A percentile compares a stretch with the other conserved stretches of the same genome.
Evolutionary conservation across 2,797 vertebrate species (phyloP).

Genomic region (Peromyscus melanophrys): DNA sequence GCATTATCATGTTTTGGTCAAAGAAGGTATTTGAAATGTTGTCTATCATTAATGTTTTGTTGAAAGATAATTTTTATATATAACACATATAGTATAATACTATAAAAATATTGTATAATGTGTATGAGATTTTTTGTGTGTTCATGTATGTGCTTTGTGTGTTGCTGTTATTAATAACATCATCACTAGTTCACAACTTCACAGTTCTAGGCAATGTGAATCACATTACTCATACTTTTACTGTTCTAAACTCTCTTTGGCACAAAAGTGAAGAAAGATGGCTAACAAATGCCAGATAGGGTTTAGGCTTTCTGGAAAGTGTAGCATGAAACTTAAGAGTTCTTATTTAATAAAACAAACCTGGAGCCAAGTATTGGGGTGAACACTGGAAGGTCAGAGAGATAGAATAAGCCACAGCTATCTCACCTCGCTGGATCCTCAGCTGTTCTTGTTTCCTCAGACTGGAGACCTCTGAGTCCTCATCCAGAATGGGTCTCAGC

Average conservation of each 20-base stretch:
- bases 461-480: too few species aligned
- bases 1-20: neutral
- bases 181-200: neutral
- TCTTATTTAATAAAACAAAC: too few species aligned
- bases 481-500: too few species aligned
- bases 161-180: neutral
- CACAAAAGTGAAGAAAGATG: neutral
- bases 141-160: neutral
- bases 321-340: too few species aligned
- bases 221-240: too few species aligned
- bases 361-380: too few species aligned
- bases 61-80: neutral
- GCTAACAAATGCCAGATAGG: neutral
- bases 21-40: neutral
- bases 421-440: too few species aligned
- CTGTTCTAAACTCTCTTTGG: neutral
- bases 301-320: neutral
- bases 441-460: too few species aligned
- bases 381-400: too few species aligned
- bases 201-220: too few species aligned
- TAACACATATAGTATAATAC: neutral
- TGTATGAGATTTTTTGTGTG: too few species aligned
- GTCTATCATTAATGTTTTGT: neutral
- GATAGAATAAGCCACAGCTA: too few species aligned
- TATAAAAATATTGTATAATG: neutral